phyloP scores from a whole-genome alignment of 2,888 invertebrate species.

The Ectemnius lituratus region DNA sequence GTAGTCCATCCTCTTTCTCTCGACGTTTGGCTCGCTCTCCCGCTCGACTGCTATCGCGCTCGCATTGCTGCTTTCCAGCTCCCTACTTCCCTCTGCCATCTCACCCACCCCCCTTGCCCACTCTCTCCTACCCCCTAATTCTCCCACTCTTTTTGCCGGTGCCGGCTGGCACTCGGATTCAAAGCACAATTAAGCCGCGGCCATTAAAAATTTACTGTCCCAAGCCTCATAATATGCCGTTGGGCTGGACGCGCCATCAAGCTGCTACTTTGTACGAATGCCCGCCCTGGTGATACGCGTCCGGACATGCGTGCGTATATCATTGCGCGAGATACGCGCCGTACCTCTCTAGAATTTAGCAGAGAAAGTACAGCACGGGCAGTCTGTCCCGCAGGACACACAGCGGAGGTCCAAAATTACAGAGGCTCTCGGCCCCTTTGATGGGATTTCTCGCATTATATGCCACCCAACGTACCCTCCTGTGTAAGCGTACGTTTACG shows the following conservation, averaged over 20 bases:
- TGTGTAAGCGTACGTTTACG: conserved; percentile 29
- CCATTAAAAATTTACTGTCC: conserved; percentile 70
- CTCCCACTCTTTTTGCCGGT: conserved; percentile 38
- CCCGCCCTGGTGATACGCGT: conserved; percentile 23
- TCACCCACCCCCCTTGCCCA: background rate
- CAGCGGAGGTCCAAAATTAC: conserved; percentile 43
- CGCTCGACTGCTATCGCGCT: conserved; percentile 4
- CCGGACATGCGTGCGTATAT: conserved; percentile 11
- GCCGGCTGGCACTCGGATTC: conserved; percentile 54
- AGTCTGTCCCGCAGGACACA: background rate
- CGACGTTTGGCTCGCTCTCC: background rate
- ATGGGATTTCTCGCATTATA: conserved; percentile 50
- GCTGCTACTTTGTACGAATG: conserved; percentile 53
- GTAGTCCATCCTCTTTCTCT: background rate
- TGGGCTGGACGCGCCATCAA: conserved; percentile 35
- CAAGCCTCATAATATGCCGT: conserved; percentile 53
- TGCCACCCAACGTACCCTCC: conserved; percentile 29
- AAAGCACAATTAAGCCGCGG: conserved; percentile 70
- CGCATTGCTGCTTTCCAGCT: conserved; percentile 8
- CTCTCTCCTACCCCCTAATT: conserved; percentile 33
- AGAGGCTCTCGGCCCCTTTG: conserved; percentile 43
- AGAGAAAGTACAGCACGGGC: background rate
- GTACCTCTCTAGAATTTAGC: background rate
- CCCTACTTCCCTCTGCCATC: conserved; percentile 35
- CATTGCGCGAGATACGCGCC: background rate